Conservation (phyloP, 1,140 invertebrate species). For the Samia ricini region DNA sequence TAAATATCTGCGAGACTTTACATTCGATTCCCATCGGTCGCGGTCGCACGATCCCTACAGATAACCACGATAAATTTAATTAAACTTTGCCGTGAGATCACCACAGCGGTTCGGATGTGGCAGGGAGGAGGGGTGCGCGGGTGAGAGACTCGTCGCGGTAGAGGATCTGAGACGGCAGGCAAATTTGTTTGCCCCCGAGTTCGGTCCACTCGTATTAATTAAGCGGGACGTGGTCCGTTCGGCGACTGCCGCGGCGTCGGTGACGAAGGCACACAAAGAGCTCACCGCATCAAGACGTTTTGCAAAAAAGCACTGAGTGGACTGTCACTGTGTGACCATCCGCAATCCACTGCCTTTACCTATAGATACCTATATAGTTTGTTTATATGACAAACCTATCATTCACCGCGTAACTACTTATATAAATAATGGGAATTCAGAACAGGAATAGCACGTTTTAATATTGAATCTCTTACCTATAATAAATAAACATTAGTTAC, state of each 20-base stretch:
- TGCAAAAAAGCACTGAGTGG: slow-evolving; percentile 17
- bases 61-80: slow-evolving; percentile 72
- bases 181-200: slow-evolving; percentile 47
- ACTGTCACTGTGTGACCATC: neutral
- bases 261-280: slow-evolving; percentile 22
- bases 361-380: neutral
- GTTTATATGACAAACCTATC: neutral
- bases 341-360: neutral
- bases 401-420: no score
- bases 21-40: slow-evolving; percentile 52
- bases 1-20: slow-evolving; percentile 47
- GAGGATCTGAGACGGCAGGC: slow-evolving; percentile 27
- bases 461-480: no score
- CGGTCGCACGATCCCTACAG: slow-evolving; percentile 44
- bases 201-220: slow-evolving; percentile 36
- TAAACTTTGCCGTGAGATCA: slow-evolving; percentile 41
- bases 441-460: no score
- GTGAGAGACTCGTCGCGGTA: neutral
- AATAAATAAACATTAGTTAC: no score
- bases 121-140: slow-evolving; percentile 4
- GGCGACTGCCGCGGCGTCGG: neutral
- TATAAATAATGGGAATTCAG: no score
- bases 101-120: neutral
- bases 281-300: slow-evolving; percentile 11
- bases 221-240: slow-evolving; percentile 25